Evolutionary conservation across 30 jellyfish, hydroid and myxozoan genomes (phyloP).

Genomic region (Hydra vulgaris): DNA sequence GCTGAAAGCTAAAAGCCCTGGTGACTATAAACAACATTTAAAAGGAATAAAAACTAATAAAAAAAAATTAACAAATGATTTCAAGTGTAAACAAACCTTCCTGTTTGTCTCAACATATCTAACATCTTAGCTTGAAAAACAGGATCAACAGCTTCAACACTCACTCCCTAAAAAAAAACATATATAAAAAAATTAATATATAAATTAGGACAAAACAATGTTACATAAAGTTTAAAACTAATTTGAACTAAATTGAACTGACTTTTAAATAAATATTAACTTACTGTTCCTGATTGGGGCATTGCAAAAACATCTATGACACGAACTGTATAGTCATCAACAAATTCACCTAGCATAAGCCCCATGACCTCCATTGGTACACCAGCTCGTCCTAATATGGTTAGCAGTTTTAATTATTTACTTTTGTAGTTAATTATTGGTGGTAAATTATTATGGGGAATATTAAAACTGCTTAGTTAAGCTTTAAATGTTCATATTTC

Average conservation of each 20-base stretch:
- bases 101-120: slow-evolving; percentile 91
- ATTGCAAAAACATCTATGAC: slow-evolving; percentile 98
- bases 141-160: slow-evolving; percentile 99
- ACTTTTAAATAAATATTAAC: background rate
- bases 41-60: too few relatives aligned
- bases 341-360: slow-evolving; percentile 96
- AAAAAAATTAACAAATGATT: too few relatives aligned
- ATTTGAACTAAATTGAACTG: too few relatives aligned
- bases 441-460: too few relatives aligned
- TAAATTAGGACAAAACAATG: too few relatives aligned
- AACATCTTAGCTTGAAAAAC: slow-evolving; percentile 98
- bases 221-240: too few relatives aligned
- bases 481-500: too few relatives aligned
- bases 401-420: too few relatives aligned
- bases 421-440: too few relatives aligned
- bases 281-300: slow-evolving; percentile 99
- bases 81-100: slow-evolving; percentile 79
- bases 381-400: slow-evolving; percentile 97
- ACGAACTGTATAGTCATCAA: slow-evolving; percentile 97
- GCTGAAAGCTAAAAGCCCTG: too few relatives aligned
- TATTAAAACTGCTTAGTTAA: too few relatives aligned
- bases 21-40: background rate
- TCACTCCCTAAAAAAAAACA: slow-evolving; percentile 79
- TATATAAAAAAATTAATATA: background rate
- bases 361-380: slow-evolving; percentile 99